Base-by-base conservation (phyloP, 2,888 invertebrate genomes). In the Auanema freiburgensis region DNA sequence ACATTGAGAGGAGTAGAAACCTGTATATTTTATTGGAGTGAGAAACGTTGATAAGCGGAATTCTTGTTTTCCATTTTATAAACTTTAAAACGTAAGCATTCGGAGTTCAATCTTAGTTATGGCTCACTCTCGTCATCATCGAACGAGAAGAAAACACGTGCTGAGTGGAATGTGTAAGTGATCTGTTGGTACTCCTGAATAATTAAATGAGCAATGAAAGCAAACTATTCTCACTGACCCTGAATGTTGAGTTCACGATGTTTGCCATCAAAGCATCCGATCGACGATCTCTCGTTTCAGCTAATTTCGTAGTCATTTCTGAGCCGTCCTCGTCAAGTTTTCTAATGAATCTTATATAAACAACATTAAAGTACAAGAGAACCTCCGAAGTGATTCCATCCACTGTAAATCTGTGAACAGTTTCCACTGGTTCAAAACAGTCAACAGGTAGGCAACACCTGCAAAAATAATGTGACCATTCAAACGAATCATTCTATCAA, bases 361-460 rank as follows among this genome's bases (percentile, higher is more conserved):
- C 8, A 46, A 10, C 46, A 62, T 24, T 40, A 55, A 52, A n/a
- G 24, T 12, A 24, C 21, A 56, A 51, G 16, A 42, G 56, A 33
- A 51, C 63, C 40, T 51, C 43, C 66, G 53, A 12, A 71, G 90
- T 2, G 93, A 91, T 76, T 91, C 89, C 84, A 95, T 95, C 97
- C 97, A 98, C 84, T 94, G 93, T 6, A 98, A 87, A 0, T 92
- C 90, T 86, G 96, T 93, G 84, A 96, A 91, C 79, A 92, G 91
- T 21, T 88, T 85, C 77, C 90, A 89, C 85, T 95, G 94, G 84
- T 93, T 90, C 51, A 97, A 86, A 65, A 97, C 87, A 83, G 92
- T 92, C 65, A 96, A 88, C 75, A 97, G 91, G 82, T 94, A 98
- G 0, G 96, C 93, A 42, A 91, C 84, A 61, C 90, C 89, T 89